These are phyloP conservation scores for Otus sunia DNA, from an alignment of 2,113 vertebrate genomes.

Conservation along the genomic window DNA sequence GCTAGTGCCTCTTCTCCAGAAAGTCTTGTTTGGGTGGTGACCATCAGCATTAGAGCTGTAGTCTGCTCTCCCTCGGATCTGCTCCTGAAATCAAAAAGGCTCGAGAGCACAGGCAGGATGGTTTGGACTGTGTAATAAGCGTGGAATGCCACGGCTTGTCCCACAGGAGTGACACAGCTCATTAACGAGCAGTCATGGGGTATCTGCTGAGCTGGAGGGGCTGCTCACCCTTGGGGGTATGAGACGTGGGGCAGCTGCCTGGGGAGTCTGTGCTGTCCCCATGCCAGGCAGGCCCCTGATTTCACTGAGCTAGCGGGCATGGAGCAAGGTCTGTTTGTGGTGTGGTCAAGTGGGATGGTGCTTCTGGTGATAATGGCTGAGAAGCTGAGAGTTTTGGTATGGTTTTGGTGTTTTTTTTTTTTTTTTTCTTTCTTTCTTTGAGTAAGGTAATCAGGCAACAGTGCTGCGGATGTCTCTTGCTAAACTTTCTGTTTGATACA, in stretches of 20 bases:
- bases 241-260: not conserved
- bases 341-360: not conserved
- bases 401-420: not conserved
- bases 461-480: not conserved
- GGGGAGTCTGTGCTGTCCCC: not conserved
- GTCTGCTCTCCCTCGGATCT: rapidly evolving
- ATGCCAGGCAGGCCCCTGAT: not conserved
- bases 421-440: too few species aligned
- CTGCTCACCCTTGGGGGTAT: not conserved
- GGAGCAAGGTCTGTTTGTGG: not conserved
- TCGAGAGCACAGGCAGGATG: not conserved
- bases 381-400: not conserved
- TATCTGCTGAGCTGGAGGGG: not conserved
- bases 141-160: not conserved
- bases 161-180: not conserved
- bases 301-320: not conserved
- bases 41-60: not conserved
- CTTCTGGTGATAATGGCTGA: not conserved
- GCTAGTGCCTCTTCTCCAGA: not conserved
- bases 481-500: not conserved
- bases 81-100: not conserved
- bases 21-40: not conserved
- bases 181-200: not conserved
- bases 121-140: not conserved
- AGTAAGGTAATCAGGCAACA: not conserved